Conservation (phyloP, 2,113 vertebrate species). For the Eonycteris spelaea region DNA sequence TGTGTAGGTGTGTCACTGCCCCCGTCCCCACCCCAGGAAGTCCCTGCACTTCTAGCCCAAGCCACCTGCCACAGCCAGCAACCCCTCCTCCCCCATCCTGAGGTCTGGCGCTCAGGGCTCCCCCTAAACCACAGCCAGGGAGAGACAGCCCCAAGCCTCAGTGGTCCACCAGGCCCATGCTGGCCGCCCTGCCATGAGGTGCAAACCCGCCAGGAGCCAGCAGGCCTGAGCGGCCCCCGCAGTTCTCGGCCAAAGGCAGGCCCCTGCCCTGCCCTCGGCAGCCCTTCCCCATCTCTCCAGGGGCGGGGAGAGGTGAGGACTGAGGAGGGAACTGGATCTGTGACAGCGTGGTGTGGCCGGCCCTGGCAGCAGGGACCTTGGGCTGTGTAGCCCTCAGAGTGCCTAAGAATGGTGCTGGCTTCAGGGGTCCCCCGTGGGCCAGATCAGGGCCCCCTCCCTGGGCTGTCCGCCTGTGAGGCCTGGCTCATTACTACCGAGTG, state of each 20-base stretch:
- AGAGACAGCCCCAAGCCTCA: too few relatives aligned
- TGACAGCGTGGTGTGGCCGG: too few relatives aligned
- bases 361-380: accelerated
- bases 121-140: background rate
- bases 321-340: background rate
- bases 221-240: background rate
- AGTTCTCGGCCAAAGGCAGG: background rate
- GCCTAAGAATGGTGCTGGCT: background rate
- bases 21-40: background rate
- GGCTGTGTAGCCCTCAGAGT: background rate
- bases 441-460: background rate
- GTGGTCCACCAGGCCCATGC: background rate
- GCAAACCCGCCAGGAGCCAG: background rate
- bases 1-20: accelerated
- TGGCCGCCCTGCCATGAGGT: background rate
- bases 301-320: background rate
- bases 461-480: background rate
- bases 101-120: too few relatives aligned
- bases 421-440: background rate
- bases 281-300: background rate
- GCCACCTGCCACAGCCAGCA: background rate
- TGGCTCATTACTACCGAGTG: accelerated
- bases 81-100: background rate
- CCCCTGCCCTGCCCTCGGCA: background rate
- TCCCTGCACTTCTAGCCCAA: background rate